Evolutionary conservation across 2,888 invertebrate genomes (phyloP).

Genomic region (Tanytarsus gracilentus): DNA sequence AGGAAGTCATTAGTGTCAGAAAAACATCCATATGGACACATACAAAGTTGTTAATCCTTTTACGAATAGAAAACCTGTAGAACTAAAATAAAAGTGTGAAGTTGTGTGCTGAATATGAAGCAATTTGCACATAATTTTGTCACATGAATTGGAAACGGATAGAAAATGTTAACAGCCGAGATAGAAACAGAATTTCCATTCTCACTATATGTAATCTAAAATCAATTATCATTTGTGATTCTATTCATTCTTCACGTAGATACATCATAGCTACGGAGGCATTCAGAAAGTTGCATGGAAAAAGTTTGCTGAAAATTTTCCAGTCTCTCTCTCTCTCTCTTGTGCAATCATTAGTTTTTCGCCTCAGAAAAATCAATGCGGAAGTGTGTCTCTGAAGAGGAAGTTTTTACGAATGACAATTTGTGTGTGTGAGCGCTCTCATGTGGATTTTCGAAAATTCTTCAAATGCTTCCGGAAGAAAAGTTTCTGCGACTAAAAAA

Average conservation of each 20-base stretch:
- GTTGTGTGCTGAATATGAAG: background rate
- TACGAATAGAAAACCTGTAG: no score
- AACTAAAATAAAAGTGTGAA: background rate
- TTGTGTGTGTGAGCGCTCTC: no score
- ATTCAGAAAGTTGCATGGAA: background rate
- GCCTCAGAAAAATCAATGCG: constrained; percentile 1
- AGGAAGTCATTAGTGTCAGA: no score
- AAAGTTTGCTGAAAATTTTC: background rate
- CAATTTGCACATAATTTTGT: constrained; percentile 16
- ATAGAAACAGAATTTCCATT: no score
- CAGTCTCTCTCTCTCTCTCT: background rate
- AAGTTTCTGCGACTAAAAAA: no score
- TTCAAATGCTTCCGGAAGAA: background rate
- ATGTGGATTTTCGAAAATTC: no score
- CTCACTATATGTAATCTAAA: constrained; percentile 16
- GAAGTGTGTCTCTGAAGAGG: constrained; percentile 2
- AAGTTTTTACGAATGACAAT: no score
- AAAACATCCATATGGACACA: no score
- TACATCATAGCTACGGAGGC: background rate
- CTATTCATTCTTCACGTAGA: constrained; percentile 1
- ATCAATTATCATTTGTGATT: constrained; percentile 27
- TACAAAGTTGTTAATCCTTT: no score
- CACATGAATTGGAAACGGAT: background rate
- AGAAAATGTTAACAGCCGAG: no score
- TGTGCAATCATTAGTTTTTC: background rate